Evolutionary conservation across 2,113 vertebrate species (phyloP), one percentile per base, ranked within the genome.

Genomic region (Zapus hudsonius): DNA sequence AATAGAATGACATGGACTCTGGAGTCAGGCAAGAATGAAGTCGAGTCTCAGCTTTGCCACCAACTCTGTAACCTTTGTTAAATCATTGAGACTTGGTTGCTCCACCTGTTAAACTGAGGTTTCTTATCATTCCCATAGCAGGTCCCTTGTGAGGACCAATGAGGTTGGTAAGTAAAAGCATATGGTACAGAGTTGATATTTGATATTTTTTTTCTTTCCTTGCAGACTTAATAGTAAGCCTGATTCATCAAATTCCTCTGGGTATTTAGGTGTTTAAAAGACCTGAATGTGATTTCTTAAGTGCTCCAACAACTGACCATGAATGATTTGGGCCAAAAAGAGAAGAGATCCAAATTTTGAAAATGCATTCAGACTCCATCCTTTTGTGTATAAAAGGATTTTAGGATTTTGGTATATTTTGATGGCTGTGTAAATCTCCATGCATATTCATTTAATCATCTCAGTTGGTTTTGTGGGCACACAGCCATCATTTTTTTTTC

Each of bases 401-500:
- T 96, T 87, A 67, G 25, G 78, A 92, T 79, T n/a, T 2, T 2
- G 13, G 31, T 40, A n/a, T 80, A 47, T 94, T 40, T 52, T 93
- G 52, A 52, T 4, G 76, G 66, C 67, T 25, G 31, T 85, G 61
- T 80, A 83, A 90, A 78, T 44, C 42, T 67, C 87, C 15, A 15
- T 15, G 47, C 1, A 0, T 82, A 70, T 84, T 73, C 57, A 93
- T 72, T 42, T 75, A 75, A 79, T 94, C 42, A 55, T 59, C 59
- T 69, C 36, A 25, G 70, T 86, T 61, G 42, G 5, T 76, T 70
- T 72, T 72, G 8, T 27, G 59, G 81, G 78, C 52, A 76, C 11
- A n/a, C 17, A 83, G 81, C 73, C 59, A 72, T 91, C 59, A 31
- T 75, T 90, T 91, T 85, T 91, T 85, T 38, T 57, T 94, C 63